Percentiles rank a stretch among this genome's conserved stretches.
Conservation (phyloP, 2,797 vertebrate genomes). For the Morelia viridis region DNA sequence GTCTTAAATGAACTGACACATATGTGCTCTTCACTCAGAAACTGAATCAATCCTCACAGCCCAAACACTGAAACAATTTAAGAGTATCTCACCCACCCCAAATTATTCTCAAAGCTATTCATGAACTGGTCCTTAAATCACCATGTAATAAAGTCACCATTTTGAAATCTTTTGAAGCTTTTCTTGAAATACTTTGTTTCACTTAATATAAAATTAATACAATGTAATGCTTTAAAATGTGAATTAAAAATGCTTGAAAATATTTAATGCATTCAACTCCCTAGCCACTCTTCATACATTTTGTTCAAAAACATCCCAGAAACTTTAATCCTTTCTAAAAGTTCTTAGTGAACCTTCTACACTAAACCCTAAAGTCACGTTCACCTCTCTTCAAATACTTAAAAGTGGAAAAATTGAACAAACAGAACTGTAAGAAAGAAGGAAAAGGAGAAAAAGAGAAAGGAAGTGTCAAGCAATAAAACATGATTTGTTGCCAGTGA, state of each 20-base stretch:
- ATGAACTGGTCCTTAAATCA: neutral
- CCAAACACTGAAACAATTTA: neutral
- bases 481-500: neutral
- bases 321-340: neutral
- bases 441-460: neutral
- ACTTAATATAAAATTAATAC: neutral
- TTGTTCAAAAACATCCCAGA: neutral
- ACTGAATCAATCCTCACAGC: neutral
- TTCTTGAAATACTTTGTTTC: neutral
- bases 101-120: neutral
- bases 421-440: neutral
- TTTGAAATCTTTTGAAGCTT: neutral
- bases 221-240: neutral
- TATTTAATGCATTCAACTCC: neutral
- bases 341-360: neutral
- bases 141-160: neutral
- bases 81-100: neutral
- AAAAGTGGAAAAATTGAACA: neutral
- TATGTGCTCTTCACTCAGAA: neutral
- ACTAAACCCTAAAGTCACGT: neutral
- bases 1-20: neutral
- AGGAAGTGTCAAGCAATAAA: neutral
- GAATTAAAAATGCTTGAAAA: neutral
- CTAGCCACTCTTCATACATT: neutral
- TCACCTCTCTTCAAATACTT: neutral